Evolutionary conservation across 1,140 invertebrate genomes (phyloP).

Genomic region (Drosophila rufa): DNA sequence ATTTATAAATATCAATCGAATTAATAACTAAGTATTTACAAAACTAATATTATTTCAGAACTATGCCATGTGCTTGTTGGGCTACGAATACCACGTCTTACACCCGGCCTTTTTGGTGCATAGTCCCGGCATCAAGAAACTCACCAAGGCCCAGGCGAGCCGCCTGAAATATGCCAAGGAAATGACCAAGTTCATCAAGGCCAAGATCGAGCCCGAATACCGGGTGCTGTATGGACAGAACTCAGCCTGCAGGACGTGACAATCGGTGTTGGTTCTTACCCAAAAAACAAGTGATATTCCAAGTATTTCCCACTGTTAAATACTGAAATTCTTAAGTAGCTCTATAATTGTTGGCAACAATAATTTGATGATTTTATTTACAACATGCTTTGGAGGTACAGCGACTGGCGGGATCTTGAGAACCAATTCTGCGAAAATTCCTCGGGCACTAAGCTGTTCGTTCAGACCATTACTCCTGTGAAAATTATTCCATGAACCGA

Average conservation of each 20-base stretch:
- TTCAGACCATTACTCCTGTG: not conserved
- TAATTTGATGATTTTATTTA: not conserved
- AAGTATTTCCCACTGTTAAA: too few relatives aligned
- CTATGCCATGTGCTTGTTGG: slow-evolving; percentile 84
- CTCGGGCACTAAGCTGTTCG: not conserved
- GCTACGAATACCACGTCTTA: slow-evolving; percentile 83
- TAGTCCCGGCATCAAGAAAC: slow-evolving; percentile 79
- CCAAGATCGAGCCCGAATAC: slow-evolving; percentile 76
- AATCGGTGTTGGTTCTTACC: not conserved
- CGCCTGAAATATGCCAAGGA: slow-evolving; percentile 50
- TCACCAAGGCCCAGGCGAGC: not conserved
- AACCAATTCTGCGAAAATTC: slow-evolving; percentile 10
- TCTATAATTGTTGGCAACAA: not conserved
- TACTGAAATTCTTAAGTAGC: not conserved
- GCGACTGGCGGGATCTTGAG: not conserved
- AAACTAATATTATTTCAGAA: slow-evolving; percentile 43
- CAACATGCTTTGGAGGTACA: not conserved
- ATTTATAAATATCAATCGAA: too few relatives aligned
- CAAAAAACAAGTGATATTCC: not conserved
- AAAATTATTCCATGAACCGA: not conserved
- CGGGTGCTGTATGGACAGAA: slow-evolving; percentile 67
- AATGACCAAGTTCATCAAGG: slow-evolving; percentile 72
- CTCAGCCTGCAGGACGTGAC: slow-evolving; percentile 54
- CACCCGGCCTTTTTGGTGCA: slow-evolving; percentile 84
- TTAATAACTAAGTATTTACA: too few relatives aligned